Conservation (phyloP, 2,888 invertebrate species). For the Campoletis raptor region DNA sequence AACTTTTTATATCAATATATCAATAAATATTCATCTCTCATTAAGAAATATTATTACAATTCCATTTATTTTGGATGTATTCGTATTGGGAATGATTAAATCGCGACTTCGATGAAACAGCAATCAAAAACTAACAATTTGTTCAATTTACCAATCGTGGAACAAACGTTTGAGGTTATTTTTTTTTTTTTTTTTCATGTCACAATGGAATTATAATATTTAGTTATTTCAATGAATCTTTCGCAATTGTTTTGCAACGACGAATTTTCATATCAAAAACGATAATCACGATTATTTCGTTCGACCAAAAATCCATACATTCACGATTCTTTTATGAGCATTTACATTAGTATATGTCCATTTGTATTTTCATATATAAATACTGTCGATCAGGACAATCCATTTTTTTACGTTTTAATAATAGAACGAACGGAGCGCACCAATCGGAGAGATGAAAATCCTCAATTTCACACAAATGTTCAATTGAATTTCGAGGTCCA, state of each 20-base stretch:
- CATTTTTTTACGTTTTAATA: conserved; percentile 45
- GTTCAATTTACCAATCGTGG: neutral
- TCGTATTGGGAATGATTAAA: neutral
- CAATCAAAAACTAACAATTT: neutral
- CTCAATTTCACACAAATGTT: neutral
- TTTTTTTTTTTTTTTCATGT: neutral
- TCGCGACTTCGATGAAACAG: neutral
- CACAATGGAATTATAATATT: neutral
- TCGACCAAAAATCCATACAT: neutral
- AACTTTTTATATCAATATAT: neutral
- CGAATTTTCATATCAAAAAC: neutral
- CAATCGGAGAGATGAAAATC: neutral
- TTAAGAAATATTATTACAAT: neutral
- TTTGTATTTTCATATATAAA: neutral
- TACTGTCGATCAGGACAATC: neutral
- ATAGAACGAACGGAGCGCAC: conserved; percentile 62
- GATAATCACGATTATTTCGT: neutral
- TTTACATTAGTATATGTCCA: neutral
- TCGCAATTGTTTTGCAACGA: neutral
- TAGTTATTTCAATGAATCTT: neutral
- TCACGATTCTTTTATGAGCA: neutral
- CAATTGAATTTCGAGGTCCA: neutral
- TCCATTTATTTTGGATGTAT: neutral
- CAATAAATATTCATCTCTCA: neutral
- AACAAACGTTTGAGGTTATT: neutral